Base-by-base conservation (phyloP, 2,888 invertebrate genomes). In the Synanthedon tipuliformis region DNA sequence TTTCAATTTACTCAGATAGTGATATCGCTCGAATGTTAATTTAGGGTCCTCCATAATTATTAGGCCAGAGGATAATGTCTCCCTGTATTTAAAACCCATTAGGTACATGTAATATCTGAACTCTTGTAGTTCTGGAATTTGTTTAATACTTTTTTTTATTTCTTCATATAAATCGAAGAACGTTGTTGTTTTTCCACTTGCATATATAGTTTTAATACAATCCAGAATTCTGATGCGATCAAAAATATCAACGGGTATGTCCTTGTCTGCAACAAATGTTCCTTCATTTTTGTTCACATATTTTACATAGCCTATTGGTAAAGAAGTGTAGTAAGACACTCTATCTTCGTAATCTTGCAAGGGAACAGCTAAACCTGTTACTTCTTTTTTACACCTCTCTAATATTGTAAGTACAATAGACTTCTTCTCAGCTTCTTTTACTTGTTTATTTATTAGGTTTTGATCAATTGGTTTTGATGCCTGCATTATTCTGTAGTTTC, bases 41-140 rank as follows among this genome's bases (percentile, higher is more conserved):
- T 71, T 65, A 50, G 73, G 71, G 54, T 78, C 63, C 68, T 80
- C 80, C 51, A 73, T 55, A 11, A 78, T 52, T 27, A 75, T 56
- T 13, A 34, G 41, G 11, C 65, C 67, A 51, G n/a, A n/a, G 41
- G 51, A 55, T 4, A 45, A 54, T 12, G 62, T 61, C 56, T 66
- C 61, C 53, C 58, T 62, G 48, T 63, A 63, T 11, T 61, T 53
- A 61, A 66, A 73, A 3, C 72, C 71, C 40, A 73, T 58, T 40
- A 41, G 34, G 15, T 10, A 55, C 54, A 75, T 54, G 56, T 65
- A 52, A n/a, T 52, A 13, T 41, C 41, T 12, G 3, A 41, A 41
- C 13, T 41, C n/a, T 12, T 41, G n/a, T n/a, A 41, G 7, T 5
- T 41, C n/a, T 41, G 13, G 41, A 10, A 41, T 41, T 12, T 41